phyloP scores from a whole-genome alignment of 92 coral and sea anemone species.

The Virgularia gustaviana region DNA sequence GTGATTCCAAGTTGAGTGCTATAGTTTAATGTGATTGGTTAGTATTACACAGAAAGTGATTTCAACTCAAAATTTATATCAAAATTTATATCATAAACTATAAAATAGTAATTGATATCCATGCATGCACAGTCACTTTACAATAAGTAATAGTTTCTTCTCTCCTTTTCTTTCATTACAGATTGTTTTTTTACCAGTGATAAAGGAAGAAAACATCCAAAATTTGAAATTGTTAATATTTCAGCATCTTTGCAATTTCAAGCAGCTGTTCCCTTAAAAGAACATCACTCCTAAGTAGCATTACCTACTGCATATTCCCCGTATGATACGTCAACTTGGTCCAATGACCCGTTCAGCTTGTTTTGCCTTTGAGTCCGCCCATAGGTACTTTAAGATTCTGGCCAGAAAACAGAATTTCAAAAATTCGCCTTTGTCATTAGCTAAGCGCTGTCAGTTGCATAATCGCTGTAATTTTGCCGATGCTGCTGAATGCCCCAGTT shows the following conservation, averaged over 20 bases:
- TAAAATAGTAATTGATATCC: too few relatives aligned
- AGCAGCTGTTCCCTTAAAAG: neutral
- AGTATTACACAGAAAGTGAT: too few relatives aligned
- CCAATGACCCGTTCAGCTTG: conserved; percentile 21
- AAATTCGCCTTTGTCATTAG: conserved; percentile 28
- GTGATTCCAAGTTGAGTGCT: too few relatives aligned
- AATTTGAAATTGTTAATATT: conserved; percentile 1
- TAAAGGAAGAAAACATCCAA: conserved; percentile 6
- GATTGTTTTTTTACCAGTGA: conserved; percentile 12
- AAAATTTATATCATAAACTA: too few relatives aligned
- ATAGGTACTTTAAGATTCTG: conserved; percentile 9
- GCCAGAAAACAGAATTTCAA: conserved; percentile 34
- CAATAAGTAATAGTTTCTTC: too few relatives aligned
- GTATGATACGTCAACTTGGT: neutral
- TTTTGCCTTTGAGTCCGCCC: conserved; percentile 21
- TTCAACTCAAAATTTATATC: too few relatives aligned
- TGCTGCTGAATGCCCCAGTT: conserved; percentile 14
- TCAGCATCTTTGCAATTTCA: conserved; percentile 9
- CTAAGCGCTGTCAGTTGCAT: conserved; percentile 20
- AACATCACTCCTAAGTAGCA: conserved; percentile 11
- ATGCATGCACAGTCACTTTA: too few relatives aligned
- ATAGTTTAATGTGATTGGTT: too few relatives aligned
- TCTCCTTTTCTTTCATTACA: too few relatives aligned
- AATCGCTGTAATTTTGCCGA: conserved; percentile 41
- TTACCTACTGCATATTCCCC: conserved; percentile 13